Base-by-base conservation (phyloP, 1,140 invertebrate species). In the Lucilia sericata region DNA sequence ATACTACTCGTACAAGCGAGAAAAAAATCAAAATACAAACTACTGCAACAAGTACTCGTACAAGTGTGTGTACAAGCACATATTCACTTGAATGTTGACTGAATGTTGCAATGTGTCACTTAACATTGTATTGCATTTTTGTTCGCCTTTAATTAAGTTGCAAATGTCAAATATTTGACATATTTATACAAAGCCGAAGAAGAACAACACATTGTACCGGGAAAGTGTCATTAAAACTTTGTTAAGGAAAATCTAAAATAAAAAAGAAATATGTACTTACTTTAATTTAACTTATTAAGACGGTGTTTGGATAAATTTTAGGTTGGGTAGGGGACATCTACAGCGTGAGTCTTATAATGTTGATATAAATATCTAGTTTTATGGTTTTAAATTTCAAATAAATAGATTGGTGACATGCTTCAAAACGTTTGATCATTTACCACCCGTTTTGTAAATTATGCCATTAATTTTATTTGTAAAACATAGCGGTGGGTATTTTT, bases 101-200 rank as follows among this genome's bases (percentile, higher is more conserved):
- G 34, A 80, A 80, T 80, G 76, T 80, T 80, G 21, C 47, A 49
- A 70, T 49, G 47, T 80, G 76, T 80, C 76, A 80, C 19, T 80
- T 80, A 49, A 80, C 76, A 80, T 80, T 80, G 42, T 80, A 12
- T 80, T 49, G 76, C n/a, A 80, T 51, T 49, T 49, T 70, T 19
- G n/a, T 70, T 80, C 76, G 42, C 76, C 19, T 80, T 80, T 80
- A 80, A 80, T 80, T 80, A 80, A 80, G 76, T 49, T 80, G 42
- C 76, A 80, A 80, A 80, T 80, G 76, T 80, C 76, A 80, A 80
- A 19, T 49, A 80, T 80, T 19, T 80, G 76, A 80, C 76, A 80
- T 80, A 80, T 80, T 80, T 80, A 49, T 17, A 80, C n/a, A 80
- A 25, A 51, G 14, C 7, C 21, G 21, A 19, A 19, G 76, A 49